Percentiles rank a stretch among this genome's conserved stretches.
phyloP scores from a whole-genome alignment of 2,888 invertebrate species.

The Willowsia nigromaculata region DNA sequence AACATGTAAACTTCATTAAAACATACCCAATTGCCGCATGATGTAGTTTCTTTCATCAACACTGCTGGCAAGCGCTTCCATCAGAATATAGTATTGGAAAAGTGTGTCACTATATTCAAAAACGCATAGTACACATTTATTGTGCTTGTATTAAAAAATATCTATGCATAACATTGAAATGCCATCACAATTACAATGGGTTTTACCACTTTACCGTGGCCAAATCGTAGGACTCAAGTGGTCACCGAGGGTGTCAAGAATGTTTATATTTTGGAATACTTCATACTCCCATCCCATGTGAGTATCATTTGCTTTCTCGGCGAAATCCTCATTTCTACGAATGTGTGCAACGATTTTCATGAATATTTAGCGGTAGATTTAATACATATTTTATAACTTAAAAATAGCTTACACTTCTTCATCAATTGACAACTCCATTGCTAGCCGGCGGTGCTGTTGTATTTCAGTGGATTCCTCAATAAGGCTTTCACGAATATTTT shows the following conservation, averaged over 20 bases:
- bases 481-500: conserved; percentile 73
- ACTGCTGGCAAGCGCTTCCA: conserved; percentile 74
- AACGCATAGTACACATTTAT: too few species aligned
- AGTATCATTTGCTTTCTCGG: conserved; percentile 45
- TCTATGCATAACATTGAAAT: too few species aligned
- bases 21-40: conserved; percentile 71
- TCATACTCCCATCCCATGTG: conserved; percentile 73
- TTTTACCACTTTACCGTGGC: conserved; percentile 65
- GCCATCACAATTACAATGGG: too few species aligned
- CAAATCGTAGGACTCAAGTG: conserved; percentile 70
- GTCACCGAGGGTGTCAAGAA: conserved; percentile 65
- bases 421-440: conserved; percentile 20
- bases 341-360: too few species aligned
- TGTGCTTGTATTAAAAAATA: too few species aligned
- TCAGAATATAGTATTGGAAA: conserved; percentile 73
- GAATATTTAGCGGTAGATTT: too few species aligned
- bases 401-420: not conserved
- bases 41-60: conserved; percentile 73
- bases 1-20: not conserved
- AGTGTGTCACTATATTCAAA: conserved; percentile 76
- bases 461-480: conserved; percentile 46
- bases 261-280: conserved; percentile 73
- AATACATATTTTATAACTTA: not conserved
- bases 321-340: not conserved
- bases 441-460: conserved; percentile 31